Base-by-base conservation (phyloP, 2,113 vertebrate species). In the Ceyx margarethae region DNA sequence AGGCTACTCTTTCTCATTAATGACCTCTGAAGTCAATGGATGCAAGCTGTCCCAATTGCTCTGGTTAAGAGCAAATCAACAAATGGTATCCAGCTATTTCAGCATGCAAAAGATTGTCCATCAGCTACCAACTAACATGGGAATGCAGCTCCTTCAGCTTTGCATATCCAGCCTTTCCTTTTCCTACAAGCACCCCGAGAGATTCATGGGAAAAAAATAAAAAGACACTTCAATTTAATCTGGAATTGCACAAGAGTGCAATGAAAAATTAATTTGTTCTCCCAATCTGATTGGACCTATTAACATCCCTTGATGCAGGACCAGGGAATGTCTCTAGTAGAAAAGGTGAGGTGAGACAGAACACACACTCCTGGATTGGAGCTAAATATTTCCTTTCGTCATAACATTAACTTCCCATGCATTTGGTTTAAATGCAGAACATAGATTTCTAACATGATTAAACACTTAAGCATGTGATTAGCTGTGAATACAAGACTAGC, bases 261-360 rank as follows among this genome's bases (percentile, higher is more conserved):
- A 90, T 81, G 81, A 85, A 93, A 91, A 91, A 56, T 90, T 50
- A 53, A 77, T 89, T 71, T 79, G 18, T 11, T 53, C n/a, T 93
- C 61, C 26, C 48, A 45, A 0, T 72, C 29, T 53, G 43, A 77
- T 31, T 66, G 15, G 29, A 13, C n/a, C 5, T 56, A 23, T 46
- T n/a, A 72, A 31, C 14, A 53, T 48, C 20, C 31, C 2, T 0
- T 45, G n/a, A 29, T 87, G 42, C 40, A 43, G 31, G 28, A 81
- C 13, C 12, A 56, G 22, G 43, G 43, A 81, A 58, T 35, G 23
- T 33, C 45, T 87, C 40, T 53, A 11, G 23, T 15, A 76, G 40
- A 40, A 91, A 40, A 84, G 13, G 11, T 23, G 35, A 65, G 22
- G 54, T 40, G 40, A 68, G 57, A 75, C 19, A n/a, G 23, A 72